These are phyloP conservation scores for Rafetus swinhoei DNA, from an alignment of 2,113 vertebrate genomes.

Conservation along the genomic window DNA sequence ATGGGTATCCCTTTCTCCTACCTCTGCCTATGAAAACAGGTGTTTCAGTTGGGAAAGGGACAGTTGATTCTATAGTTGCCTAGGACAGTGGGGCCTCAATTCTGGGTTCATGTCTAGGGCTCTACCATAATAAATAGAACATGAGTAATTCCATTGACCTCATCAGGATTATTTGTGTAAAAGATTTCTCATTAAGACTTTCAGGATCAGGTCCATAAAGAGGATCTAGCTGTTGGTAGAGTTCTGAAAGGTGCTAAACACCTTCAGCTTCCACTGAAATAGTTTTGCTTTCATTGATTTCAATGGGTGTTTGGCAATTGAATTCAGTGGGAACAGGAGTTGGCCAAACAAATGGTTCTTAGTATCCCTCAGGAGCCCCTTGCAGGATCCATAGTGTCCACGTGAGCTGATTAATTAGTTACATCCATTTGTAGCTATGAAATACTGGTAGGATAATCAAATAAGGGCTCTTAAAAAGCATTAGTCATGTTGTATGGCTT, in stretches of 20 bases:
- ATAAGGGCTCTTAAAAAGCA: neutral
- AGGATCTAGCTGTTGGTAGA: neutral
- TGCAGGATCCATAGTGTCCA: neutral
- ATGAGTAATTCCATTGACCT: neutral
- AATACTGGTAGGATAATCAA: neutral
- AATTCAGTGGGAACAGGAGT: neutral
- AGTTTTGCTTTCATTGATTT: neutral
- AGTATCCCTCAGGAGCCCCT: neutral
- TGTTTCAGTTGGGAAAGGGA: neutral
- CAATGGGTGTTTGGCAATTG: neutral
- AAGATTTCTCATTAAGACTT: neutral
- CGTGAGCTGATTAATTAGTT: neutral
- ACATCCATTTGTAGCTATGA: neutral
- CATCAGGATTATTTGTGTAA: neutral
- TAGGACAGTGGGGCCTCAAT: neutral
- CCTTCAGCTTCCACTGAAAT: neutral
- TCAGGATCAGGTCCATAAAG: neutral
- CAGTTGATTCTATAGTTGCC: neutral
- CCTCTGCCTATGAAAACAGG: neutral
- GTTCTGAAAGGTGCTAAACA: neutral
- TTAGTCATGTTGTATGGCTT: neutral
- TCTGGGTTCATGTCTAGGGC: neutral
- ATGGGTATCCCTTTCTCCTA: neutral
- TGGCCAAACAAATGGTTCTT: neutral
- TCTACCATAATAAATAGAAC: neutral